Base-by-base conservation (phyloP, 1,140 invertebrate genomes). In the Anagrus nilaparvatae region DNA sequence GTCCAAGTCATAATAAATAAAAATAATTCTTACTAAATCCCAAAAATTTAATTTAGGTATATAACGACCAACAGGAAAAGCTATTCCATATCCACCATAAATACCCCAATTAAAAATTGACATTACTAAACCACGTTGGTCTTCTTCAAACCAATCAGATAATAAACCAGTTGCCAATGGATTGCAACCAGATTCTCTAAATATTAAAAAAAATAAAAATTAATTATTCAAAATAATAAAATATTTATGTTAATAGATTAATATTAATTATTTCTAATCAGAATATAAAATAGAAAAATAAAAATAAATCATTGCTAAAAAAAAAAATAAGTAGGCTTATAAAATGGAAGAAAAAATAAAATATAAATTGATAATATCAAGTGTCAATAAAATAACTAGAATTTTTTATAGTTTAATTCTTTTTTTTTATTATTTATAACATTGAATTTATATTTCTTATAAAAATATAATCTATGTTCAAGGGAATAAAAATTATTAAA, bases 51-150 rank as follows among this genome's bases (percentile, higher is more conserved):
- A 54, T 29, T 75, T 67, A 1, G 88, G 86, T 28, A 94, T 74
- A 52, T 93, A 93, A 48, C 89, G 78, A 1, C 90, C 90, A 14
- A 94, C 78, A 0, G 88, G 88, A 59, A 92, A 95, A 8, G 89
- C 87, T 32, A 94, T 80, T 28, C 89, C 89, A 49, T 93, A 95
- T 9, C 90, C 91, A 16, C 89, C 85, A 56, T 96, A 96, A 47
- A 96, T 94, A 23, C 91, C 91, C 88, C 88, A 94, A 64, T 94
- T 94, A 67, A 94, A 94, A 39, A 95, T 81, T 1, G 90, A 89
- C 72, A 95, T 79, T 1, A 92, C 90, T 10, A 92, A 65, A 7
- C 84, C 91, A 46, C 89, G 75, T 48, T 87, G 80, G 39, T 83
- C 73, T 60, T 87, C 83, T 0, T 78, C 74, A 53, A 90, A 90